Conservation (phyloP, 2,888 invertebrate genomes). For the Caenorhabditis panamensis region DNA sequence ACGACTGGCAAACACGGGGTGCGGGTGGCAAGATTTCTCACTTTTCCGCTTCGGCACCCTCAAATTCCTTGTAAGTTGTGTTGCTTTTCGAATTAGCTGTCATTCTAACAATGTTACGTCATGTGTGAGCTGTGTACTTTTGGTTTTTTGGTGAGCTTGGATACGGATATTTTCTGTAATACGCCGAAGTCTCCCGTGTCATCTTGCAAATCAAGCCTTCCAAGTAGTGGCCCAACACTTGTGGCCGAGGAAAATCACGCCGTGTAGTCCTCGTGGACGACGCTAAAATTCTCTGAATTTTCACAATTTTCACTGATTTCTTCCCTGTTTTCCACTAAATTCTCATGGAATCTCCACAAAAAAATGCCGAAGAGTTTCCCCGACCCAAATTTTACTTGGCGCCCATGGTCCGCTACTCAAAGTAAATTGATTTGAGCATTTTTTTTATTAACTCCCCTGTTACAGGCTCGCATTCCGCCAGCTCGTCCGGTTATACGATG, state of each 20-base stretch:
- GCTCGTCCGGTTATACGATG: conserved; percentile 88
- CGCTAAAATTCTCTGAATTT: neutral
- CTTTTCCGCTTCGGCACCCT: conserved; percentile 20
- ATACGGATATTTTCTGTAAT: neutral
- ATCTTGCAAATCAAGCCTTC: too few relatives aligned
- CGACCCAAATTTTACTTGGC: conserved; percentile 83
- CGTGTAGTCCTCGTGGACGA: conserved; percentile 19
- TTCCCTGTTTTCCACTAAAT: neutral
- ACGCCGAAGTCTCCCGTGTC: neutral
- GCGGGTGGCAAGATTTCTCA: neutral
- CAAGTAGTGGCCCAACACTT: neutral
- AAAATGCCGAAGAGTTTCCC: neutral
- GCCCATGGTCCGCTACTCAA: conserved; percentile 96
- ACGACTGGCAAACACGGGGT: conserved; percentile 10
- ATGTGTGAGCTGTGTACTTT: conserved; percentile 40
- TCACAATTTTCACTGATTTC: neutral
- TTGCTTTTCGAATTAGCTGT: conserved; percentile 21
- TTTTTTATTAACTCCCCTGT: neutral
- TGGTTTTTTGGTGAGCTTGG: conserved; percentile 1
- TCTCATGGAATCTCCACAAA: conserved; percentile 2
- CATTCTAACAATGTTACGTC: conserved; percentile 27
- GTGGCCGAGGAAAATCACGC: conserved; percentile 14
- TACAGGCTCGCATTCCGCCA: conserved; percentile 87
- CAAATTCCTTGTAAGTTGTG: conserved; percentile 9
- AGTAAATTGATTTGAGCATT: conserved; percentile 83